Conservation (phyloP, 2,888 invertebrate species). For the Danaus chrysippus region DNA sequence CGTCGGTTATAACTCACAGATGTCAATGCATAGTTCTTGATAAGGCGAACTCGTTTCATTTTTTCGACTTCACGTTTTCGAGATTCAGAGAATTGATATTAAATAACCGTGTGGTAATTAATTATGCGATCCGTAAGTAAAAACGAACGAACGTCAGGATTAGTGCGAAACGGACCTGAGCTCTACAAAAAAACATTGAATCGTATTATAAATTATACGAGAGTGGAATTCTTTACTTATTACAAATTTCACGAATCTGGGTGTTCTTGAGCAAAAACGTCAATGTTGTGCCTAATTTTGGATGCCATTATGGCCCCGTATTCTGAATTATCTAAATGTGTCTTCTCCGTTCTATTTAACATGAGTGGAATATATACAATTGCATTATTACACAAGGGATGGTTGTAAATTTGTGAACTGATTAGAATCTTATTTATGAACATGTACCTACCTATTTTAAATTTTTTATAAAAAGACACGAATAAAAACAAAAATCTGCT, state of each 20-base stretch:
- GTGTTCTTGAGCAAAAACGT: conserved; percentile 1
- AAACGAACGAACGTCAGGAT: conserved; percentile 14
- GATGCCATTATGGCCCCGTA: no score
- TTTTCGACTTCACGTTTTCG: conserved; percentile 9
- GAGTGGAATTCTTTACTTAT: conserved; percentile 24
- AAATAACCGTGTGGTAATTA: conserved; percentile 18
- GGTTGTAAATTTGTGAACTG: no score
- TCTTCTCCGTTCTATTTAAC: no score
- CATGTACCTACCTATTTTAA: no score
- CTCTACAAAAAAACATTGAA: conserved; percentile 19
- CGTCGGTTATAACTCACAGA: no score
- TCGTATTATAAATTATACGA: conserved; percentile 25
- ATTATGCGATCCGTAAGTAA: conserved; percentile 17
- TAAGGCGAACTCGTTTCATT: neutral
- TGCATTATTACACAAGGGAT: no score
- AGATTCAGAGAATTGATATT: conserved; percentile 11
- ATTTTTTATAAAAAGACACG: no score
- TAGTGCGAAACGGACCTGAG: conserved; percentile 16
- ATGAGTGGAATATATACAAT: no score
- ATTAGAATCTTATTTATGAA: no score
- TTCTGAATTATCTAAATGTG: no score
- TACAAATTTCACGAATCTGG: conserved; percentile 18
- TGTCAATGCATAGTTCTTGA: neutral
- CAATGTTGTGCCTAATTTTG: conserved; percentile 1
- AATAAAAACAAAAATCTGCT: no score